A percentile compares a stretch with the other conserved stretches of the same genome.
phyloP scores from a whole-genome alignment of 2,113 vertebrate species.

The Dermatemys mawii region DNA sequence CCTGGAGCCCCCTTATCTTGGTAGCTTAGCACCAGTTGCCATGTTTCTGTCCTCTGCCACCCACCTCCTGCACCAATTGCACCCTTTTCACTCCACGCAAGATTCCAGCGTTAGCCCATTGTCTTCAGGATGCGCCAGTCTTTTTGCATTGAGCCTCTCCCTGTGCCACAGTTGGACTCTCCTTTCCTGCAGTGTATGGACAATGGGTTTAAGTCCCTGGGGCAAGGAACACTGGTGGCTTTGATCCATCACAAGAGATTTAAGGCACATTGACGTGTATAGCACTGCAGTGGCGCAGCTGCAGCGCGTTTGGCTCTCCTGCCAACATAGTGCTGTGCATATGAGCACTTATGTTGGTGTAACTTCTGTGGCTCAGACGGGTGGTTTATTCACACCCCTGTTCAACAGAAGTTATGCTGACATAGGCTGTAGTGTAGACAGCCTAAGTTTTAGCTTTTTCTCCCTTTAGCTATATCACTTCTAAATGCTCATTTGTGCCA shows the following conservation, averaged over 20 bases:
- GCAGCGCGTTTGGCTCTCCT: no score
- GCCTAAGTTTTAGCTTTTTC: neutral
- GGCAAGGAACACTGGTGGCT: neutral
- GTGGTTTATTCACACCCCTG: no score
- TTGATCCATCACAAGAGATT: neutral
- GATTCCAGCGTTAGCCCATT: neutral
- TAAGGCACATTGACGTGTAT: neutral
- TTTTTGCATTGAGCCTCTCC: neutral
- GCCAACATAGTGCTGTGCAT: no score
- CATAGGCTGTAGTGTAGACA: no score
- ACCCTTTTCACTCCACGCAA: neutral
- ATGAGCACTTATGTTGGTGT: no score
- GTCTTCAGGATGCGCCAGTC: accelerated
- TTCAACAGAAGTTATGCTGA: no score
- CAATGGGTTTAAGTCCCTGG: neutral
- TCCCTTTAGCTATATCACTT: neutral
- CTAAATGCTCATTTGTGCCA: neutral
- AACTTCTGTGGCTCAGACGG: no score
- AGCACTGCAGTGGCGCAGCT: no score
- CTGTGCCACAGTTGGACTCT: accelerated
- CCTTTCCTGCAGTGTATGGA: neutral
- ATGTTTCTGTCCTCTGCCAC: neutral
- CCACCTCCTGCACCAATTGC: neutral
- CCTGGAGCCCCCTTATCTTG: neutral
- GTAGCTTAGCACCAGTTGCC: neutral